Conservation (phyloP, 2,888 invertebrate species). For the Crioceris asparagi region DNA sequence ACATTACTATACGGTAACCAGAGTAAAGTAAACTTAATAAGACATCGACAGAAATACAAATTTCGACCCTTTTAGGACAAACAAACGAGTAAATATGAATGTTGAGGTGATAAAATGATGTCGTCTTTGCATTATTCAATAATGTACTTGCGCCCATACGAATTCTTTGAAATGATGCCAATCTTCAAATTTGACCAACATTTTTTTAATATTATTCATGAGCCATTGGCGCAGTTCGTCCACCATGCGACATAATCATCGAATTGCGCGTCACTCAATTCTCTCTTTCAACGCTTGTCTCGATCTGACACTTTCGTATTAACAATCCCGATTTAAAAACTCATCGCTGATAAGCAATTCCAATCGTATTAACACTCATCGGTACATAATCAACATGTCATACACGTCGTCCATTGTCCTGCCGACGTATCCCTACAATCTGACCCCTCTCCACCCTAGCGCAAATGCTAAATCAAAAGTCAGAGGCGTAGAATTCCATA, state of each 20-base stretch:
- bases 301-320: neutral
- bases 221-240: neutral
- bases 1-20: too few relatives aligned
- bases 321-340: slow-evolving; percentile 23
- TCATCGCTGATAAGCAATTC: slow-evolving; percentile 31
- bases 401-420: slow-evolving; percentile 25
- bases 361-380: slow-evolving; percentile 29
- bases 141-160: too few relatives aligned
- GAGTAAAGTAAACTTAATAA: too few relatives aligned
- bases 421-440: neutral
- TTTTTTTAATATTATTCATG: too few relatives aligned
- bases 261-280: neutral
- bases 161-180: neutral
- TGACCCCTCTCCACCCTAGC: too few relatives aligned
- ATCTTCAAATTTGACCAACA: neutral
- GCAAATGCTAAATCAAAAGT: too few relatives aligned
- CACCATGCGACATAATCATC: neutral
- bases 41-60: too few relatives aligned
- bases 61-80: too few relatives aligned
- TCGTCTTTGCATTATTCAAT: too few relatives aligned
- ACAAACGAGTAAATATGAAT: too few relatives aligned
- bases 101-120: too few relatives aligned
- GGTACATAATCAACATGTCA: slow-evolving; percentile 34
- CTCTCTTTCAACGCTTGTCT: slow-evolving; percentile 3
- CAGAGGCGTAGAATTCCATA: too few relatives aligned